Evolutionary conservation across 1,140 invertebrate genomes (phyloP).

Genomic region (Aphidius gifuensis): DNA sequence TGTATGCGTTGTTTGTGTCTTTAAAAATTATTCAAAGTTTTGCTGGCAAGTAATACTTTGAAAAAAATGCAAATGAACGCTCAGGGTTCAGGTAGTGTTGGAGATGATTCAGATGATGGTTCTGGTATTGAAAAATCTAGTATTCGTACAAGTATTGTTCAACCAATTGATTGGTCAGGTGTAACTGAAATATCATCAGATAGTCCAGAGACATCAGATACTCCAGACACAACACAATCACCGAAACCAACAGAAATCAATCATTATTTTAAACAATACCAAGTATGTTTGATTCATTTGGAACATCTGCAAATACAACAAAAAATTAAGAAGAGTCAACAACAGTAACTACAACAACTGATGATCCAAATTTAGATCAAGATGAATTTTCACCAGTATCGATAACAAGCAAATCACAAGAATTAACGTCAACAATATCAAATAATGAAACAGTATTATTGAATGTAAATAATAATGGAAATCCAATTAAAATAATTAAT

Average conservation of each 20-base stretch:
- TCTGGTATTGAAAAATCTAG: no score
- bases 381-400: slow-evolving; percentile 43
- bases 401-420: neutral
- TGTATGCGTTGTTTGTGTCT: no score
- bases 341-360: slow-evolving; percentile 31
- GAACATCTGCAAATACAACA: neutral
- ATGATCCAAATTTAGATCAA: slow-evolving; percentile 38
- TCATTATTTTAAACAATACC: slow-evolving; percentile 18
- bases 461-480: no score
- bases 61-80: no score
- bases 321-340: slow-evolving; percentile 13
- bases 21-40: no score
- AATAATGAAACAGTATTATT: slow-evolving; percentile 15
- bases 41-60: no score
- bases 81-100: no score
- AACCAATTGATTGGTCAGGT: no score
- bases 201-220: slow-evolving; percentile 2
- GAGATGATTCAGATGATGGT: no score
- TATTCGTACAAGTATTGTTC: no score
- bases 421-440: slow-evolving; percentile 6
- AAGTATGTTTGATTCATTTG: slow-evolving; percentile 17
- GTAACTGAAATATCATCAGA: neutral
- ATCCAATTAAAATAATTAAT: slow-evolving; percentile 10
- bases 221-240: neutral
- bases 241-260: slow-evolving; percentile 2